Percentiles rank a stretch among this genome's conserved stretches.
Conservation (phyloP, 1,140 invertebrate species). For the Papilio helenus region DNA sequence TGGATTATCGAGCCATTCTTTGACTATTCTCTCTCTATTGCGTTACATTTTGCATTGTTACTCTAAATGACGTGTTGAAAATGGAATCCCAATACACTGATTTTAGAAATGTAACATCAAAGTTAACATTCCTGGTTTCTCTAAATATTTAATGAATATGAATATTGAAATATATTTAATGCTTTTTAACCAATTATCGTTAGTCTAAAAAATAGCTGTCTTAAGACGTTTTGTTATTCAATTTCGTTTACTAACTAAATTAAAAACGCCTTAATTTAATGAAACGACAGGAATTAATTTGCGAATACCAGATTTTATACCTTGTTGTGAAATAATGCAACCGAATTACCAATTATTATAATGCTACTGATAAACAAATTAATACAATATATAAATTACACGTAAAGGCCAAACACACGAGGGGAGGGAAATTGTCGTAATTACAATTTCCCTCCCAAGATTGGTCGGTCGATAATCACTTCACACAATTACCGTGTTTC, state of each 20-base stretch:
- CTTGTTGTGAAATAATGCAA: background rate
- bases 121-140: background rate
- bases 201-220: too few relatives aligned
- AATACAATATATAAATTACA: conserved; percentile 6
- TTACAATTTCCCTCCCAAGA: conserved; percentile 51
- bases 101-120: conserved; percentile 9
- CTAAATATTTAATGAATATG: too few relatives aligned
- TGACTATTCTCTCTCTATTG: conserved; percentile 27
- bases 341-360: background rate
- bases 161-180: background rate
- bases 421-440: conserved; percentile 56
- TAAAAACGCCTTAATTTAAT: too few relatives aligned
- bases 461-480: conserved; percentile 53
- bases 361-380: background rate
- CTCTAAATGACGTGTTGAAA: background rate
- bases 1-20: conserved; percentile 47
- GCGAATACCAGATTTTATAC: too few relatives aligned
- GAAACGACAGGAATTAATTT: too few relatives aligned
- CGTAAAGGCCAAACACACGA: conserved; percentile 20
- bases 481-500: conserved; percentile 51
- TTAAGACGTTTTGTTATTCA: too few relatives aligned
- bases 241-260: too few relatives aligned
- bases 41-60: conserved; percentile 22
- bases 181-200: too few relatives aligned
- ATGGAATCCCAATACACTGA: background rate